Base-by-base conservation (phyloP, 2,113 vertebrate genomes). In the Grus americana region DNA sequence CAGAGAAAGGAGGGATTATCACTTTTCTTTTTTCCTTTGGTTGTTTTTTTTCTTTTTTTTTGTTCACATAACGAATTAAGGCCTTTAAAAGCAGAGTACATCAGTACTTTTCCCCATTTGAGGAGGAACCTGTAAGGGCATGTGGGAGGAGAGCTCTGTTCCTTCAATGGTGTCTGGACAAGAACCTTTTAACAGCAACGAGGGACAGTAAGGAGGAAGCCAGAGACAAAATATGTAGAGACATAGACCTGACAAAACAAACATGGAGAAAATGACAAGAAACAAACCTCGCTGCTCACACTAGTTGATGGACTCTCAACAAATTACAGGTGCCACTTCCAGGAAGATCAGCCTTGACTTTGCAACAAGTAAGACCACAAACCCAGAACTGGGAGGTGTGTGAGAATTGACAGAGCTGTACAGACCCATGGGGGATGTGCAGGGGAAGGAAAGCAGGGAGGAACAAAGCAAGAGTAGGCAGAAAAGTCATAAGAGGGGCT, bases 371-470 rank as follows among this genome's bases (percentile, higher is more conserved):
- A 46, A 59, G 38, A n/a, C 9, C 29, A 6, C 55, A 65, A 82
- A 58, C 6, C 9, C 9, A 52, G 36, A 12, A 11, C 6, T 21
- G 20, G 15, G 7, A 70, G 12, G 8, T 15, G 8, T 47, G 10
- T 1, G 3, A 32, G n/a, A 63, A 44, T 22, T 3, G 6, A 5
- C 30, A 76, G 32, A n/a, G 27, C 14, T 30, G 9, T 63, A 40
- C 54, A 74, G 54, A 79, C 5, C 9, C 30, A 16, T 0, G 4
- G 9, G 18, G 16, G 11, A 26, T 2, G 0, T 9, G 14, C 29
- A n/a, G 4, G 11, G 8, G 15, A 86, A 63, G 21, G 4, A 10
- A 3, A 70, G 23, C 2, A 34, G 12, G 12, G 5, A 38, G 42
- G 6, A 75, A 75, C 20, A 58, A 32, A 52, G 14, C 20, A 58